A percentile compares a stretch with the other conserved stretches of the same genome.
These are phyloP conservation scores for Heliornis fulica DNA, from an alignment of 2,113 vertebrate genomes.

Conservation along the genomic window DNA sequence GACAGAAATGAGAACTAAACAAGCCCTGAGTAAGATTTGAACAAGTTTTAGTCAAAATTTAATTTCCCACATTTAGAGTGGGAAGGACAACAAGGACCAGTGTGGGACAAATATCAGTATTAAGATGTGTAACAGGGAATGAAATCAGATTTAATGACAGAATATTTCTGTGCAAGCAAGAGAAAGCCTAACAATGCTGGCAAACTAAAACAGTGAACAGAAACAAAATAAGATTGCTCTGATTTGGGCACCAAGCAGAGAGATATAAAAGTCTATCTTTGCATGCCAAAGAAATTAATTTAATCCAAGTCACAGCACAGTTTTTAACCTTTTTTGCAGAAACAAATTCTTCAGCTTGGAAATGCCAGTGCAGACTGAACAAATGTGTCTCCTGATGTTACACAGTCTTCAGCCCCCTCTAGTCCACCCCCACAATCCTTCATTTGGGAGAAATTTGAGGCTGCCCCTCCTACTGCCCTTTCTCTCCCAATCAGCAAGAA, in stretches of 20 bases:
- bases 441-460: conserved; percentile 26
- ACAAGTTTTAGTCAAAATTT: neutral
- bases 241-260: conserved; percentile 29
- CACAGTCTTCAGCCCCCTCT: conserved; percentile 48
- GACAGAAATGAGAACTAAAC: neutral
- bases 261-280: conserved; percentile 17
- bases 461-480: conserved; percentile 31
- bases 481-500: neutral
- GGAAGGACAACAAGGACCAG: neutral
- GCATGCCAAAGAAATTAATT: conserved; percentile 62
- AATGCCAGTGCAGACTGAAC: conserved; percentile 63
- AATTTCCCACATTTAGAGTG: neutral
- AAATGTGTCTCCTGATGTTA: conserved; percentile 68
- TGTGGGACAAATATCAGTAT: neutral
- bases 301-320: conserved; percentile 56
- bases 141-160: neutral
- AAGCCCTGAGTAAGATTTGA: neutral
- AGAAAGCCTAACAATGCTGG: conserved; percentile 1
- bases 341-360: conserved; percentile 61
- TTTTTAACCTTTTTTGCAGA: conserved; percentile 70
- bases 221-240: conserved; percentile 44
- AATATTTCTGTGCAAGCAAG: neutral
- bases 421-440: conserved; percentile 37
- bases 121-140: neutral
- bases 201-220: neutral